phyloP scores from a whole-genome alignment of 1,140 invertebrate genomes.

The Gryon sp. region DNA sequence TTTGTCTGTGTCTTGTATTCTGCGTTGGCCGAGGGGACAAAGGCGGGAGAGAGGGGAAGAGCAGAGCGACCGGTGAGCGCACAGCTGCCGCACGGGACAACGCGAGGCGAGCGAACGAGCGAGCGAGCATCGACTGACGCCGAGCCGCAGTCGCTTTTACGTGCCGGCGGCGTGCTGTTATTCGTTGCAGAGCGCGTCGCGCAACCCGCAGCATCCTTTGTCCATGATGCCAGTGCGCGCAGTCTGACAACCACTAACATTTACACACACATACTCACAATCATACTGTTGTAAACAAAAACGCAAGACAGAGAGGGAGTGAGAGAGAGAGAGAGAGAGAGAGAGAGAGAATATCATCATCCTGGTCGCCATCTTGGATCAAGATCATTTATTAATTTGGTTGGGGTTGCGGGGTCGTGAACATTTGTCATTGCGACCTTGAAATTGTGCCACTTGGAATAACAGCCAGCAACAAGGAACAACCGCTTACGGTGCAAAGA shows the following conservation, averaged over 20 bases:
- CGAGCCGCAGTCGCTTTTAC: conserved; percentile 58
- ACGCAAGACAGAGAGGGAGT: neutral
- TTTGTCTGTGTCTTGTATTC: conserved; percentile 39
- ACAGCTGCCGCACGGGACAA: conserved; percentile 64
- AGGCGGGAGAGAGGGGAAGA: conserved; percentile 3
- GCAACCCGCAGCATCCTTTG: conserved; percentile 54
- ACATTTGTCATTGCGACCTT: conserved; percentile 54
- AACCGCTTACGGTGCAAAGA: conserved; percentile 39
- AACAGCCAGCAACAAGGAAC: conserved; percentile 23
- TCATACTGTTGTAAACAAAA: no score
- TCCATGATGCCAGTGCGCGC: conserved; percentile 46
- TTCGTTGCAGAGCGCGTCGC: conserved; percentile 24
- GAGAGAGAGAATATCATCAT: no score
- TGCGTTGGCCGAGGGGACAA: conserved; percentile 1
- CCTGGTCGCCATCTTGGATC: conserved; percentile 44
- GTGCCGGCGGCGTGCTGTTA: conserved; percentile 55
- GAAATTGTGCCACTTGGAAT: conserved; percentile 46
- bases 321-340: no score
- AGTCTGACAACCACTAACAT: conserved; percentile 25
- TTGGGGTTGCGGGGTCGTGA: neutral
- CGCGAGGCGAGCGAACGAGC: conserved; percentile 25
- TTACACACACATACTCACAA: no score
- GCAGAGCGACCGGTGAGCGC: conserved; percentile 59
- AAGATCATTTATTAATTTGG: conserved; percentile 9
- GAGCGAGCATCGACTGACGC: conserved; percentile 50